A percentile compares a stretch with the other conserved stretches of the same genome.
These are phyloP conservation scores for Kryptolebias marmoratus DNA, from an alignment of 2,113 vertebrate species.

Conservation along the genomic window DNA sequence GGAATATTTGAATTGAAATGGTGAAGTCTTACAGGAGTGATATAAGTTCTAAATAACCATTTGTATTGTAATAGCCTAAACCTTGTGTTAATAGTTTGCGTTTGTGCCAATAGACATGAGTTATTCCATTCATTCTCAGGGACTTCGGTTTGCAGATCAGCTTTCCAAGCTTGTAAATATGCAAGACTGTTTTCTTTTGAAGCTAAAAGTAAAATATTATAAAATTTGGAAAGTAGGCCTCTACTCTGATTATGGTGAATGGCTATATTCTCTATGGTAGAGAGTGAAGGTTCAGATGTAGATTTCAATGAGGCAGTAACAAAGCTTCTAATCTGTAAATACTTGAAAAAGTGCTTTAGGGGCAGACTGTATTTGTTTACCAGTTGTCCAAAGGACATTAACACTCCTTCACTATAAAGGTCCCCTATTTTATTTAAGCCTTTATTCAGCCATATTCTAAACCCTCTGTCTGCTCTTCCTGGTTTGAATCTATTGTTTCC, in stretches of 20 bases:
- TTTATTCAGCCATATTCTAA: background rate
- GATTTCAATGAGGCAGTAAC: background rate
- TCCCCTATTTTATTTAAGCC: background rate
- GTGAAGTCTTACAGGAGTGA: background rate
- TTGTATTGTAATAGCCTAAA: background rate
- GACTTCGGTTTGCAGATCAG: background rate
- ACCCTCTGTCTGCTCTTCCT: background rate
- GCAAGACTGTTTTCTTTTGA: background rate
- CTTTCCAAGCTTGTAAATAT: background rate
- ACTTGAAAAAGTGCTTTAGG: background rate
- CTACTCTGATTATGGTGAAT: too few species aligned
- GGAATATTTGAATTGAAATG: too few species aligned
- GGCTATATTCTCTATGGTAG: too few species aligned
- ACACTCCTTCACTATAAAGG: background rate
- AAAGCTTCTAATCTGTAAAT: conserved; percentile 1
- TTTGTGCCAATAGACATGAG: too few species aligned
- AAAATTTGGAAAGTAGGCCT: background rate
- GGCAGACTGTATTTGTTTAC: background rate
- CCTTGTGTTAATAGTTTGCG: too few species aligned
- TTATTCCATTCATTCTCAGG: background rate
- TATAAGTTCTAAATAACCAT: background rate
- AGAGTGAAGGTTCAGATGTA: background rate
- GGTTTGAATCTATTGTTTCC: background rate
- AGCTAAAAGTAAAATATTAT: background rate
- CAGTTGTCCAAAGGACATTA: background rate